Evolutionary conservation across 2,797 vertebrate genomes (phyloP).

Genomic region (Lepus townsendii): DNA sequence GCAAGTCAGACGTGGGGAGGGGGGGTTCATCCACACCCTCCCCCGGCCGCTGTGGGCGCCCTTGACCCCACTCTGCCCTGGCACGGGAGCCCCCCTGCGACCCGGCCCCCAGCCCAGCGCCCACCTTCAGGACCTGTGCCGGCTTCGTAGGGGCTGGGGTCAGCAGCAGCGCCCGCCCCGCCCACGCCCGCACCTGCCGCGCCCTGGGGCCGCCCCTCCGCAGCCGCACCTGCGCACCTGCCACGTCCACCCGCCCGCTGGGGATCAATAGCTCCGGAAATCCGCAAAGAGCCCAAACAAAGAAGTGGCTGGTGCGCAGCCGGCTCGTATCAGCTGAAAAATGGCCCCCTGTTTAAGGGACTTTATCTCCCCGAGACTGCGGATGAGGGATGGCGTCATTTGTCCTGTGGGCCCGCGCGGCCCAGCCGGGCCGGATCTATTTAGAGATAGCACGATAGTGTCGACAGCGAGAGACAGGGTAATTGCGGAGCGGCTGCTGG

Average conservation of each 20-base stretch:
- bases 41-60: too few relatives aligned
- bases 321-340: slow-evolving; percentile 98
- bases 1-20: too few relatives aligned
- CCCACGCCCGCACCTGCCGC: neutral
- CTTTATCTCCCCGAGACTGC: slow-evolving; percentile 99
- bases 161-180: too few relatives aligned
- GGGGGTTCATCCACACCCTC: neutral
- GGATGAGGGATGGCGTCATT: slow-evolving; percentile 99
- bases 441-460: slow-evolving; percentile 99
- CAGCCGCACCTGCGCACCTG: slow-evolving; percentile 77
- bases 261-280: slow-evolving; percentile 91
- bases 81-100: neutral
- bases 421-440: slow-evolving; percentile 99
- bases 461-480: slow-evolving; percentile 98
- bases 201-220: neutral
- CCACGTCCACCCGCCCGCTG: slow-evolving; percentile 78
- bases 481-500: slow-evolving; percentile 97
- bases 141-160: neutral
- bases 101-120: rapidly evolving
- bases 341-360: slow-evolving; percentile 99
- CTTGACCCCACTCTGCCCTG: neutral
- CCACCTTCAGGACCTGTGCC: neutral
- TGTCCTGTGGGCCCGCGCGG: slow-evolving; percentile 99
- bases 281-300: slow-evolving; percentile 95
- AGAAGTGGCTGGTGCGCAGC: slow-evolving; percentile 96